Evolutionary conservation across 1,140 invertebrate species (phyloP), one percentile per base, ranked within the genome.

Genomic region (Leptopilina clavipes): DNA sequence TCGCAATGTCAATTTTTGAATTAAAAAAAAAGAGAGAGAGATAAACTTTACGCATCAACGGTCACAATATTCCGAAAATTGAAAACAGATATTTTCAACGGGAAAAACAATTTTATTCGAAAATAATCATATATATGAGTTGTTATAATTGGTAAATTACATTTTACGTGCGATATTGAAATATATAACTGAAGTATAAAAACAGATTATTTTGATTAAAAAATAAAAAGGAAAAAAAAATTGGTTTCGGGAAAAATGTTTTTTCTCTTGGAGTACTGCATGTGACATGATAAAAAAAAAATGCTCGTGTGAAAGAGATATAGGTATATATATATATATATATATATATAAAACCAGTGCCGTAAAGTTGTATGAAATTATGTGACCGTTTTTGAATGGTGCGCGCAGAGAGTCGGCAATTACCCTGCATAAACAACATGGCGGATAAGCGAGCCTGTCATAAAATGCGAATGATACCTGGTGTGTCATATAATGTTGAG

Each of bases 351-450:
- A 65, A 31, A 10, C 22, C 7, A 5, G 22, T n/a, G 25, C 3
- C 59, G 22, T 37, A 65, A 59, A n/a, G 22, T 65, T 31, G 11
- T 31, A 65, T 37, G 25, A 65, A 65, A 65, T 65, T 65, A 65
- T 65, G 59, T 65, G 59, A 31, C 3, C 59, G 14, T 65, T 65
- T 31, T 40, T 40, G 37, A 40, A 40, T n/a, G 11, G 25, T n/a
- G 25, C 12, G 19, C 12, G 25, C 3, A 2, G 25, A 65, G 59
- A 22, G 25, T 31, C 48, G 59, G 59, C 59, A 65, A 65, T 65
- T 65, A 65, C 25, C 59, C 59, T 65, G 59, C 59, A 65, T 65
- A 65, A 65, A 65, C 59, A 65, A 65, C 22, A 65, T 65, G 22
- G 11, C 25, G 59, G 59, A 65, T 65, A 65, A 65, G 59, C 59